These are phyloP conservation scores for Oreochromis spilurus DNA, from an alignment of 2,113 vertebrate genomes.

Conservation along the genomic window DNA sequence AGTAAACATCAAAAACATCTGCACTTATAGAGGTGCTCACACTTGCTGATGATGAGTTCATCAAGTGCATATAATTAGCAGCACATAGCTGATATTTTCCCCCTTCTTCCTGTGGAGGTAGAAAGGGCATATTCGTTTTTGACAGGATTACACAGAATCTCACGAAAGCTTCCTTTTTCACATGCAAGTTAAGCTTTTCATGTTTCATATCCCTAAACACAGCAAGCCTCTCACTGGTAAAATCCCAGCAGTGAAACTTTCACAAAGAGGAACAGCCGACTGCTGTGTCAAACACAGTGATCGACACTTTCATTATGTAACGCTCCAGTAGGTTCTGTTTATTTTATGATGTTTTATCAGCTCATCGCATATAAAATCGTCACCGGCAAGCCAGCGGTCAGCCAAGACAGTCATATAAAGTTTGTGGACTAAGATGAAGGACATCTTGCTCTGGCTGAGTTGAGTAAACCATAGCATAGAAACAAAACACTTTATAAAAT, in stretches of 20 bases:
- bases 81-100: background rate
- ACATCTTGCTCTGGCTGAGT: background rate
- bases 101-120: background rate
- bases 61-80: background rate
- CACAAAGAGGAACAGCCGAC: background rate
- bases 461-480: background rate
- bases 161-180: background rate
- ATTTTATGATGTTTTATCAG: background rate
- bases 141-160: background rate
- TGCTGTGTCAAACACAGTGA: background rate
- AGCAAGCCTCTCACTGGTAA: background rate
- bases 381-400: background rate
- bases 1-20: background rate
- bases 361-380: background rate
- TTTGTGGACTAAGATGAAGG: background rate
- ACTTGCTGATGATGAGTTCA: background rate
- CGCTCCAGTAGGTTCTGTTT: background rate
- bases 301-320: background rate
- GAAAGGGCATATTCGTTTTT: background rate
- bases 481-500: background rate
- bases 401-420: background rate
- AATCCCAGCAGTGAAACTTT: background rate
- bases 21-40: background rate
- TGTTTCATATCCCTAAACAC: background rate
- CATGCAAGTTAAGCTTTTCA: background rate